Percentiles rank a stretch among this genome's conserved stretches.
Conservation (phyloP, 2,113 vertebrate genomes). For the Gymnobelideus leadbeateri region DNA sequence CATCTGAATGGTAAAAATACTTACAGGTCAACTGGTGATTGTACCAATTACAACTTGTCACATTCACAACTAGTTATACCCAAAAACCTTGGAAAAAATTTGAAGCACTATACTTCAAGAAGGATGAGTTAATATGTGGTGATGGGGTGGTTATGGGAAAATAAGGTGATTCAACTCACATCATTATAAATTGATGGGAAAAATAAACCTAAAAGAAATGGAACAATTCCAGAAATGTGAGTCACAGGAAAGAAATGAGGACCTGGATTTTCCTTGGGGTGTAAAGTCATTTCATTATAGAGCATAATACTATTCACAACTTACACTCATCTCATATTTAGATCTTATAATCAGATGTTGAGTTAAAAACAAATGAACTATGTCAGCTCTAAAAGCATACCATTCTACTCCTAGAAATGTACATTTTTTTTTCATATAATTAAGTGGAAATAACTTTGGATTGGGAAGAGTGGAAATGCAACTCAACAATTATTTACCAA, state of each 20-base stretch:
- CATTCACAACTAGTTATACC: not conserved
- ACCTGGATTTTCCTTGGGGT: not conserved
- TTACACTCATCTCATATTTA: slow-evolving; percentile 1
- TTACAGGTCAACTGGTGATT: not conserved
- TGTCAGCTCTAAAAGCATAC: slow-evolving; percentile 11
- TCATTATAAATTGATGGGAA: not conserved
- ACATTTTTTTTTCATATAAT: slow-evolving; percentile 29
- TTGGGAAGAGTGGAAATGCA: slow-evolving; percentile 66
- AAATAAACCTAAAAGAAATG: not conserved
- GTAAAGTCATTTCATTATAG: not conserved
- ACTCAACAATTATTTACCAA: not conserved
- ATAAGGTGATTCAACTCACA: not conserved
- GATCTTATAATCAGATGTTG: slow-evolving; percentile 13
- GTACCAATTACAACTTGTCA: not conserved
- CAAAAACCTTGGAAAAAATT: not conserved
- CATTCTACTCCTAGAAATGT: slow-evolving; percentile 34
- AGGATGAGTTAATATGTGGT: not conserved
- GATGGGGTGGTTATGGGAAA: not conserved
- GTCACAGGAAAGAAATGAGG: too few species aligned
- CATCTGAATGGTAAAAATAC: not conserved
- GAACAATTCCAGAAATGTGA: not conserved
- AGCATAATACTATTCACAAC: not conserved
- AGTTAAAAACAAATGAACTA: slow-evolving; percentile 37
- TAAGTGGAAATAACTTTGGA: slow-evolving; percentile 66
- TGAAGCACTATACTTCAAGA: not conserved